These are phyloP conservation scores for Sander lucioperca DNA, from an alignment of 2,113 vertebrate species.

Conservation along the genomic window DNA sequence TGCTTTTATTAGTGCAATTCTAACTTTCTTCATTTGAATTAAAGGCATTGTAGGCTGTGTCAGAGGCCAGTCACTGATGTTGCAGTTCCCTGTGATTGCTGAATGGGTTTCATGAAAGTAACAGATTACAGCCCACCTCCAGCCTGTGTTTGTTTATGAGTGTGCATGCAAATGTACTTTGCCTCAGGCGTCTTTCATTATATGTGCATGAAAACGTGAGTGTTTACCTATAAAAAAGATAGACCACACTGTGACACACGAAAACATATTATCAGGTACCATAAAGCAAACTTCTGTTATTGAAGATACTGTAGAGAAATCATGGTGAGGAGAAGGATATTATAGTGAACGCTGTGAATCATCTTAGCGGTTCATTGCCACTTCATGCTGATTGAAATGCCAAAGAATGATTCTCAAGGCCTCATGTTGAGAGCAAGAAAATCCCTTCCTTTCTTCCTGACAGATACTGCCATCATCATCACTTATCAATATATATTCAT, in stretches of 20 bases:
- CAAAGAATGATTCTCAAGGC: constrained; percentile 55
- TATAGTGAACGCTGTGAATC: constrained; percentile 51
- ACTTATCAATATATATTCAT: constrained; percentile 8
- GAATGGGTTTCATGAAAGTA: constrained; percentile 11
- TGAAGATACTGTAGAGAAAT: constrained; percentile 28
- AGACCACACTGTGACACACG: constrained; percentile 20
- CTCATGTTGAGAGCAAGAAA: constrained; percentile 29
- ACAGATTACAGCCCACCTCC: constrained; percentile 33
- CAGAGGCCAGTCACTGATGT: not conserved
- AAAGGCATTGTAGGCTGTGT: not conserved
- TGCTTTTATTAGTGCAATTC: not conserved
- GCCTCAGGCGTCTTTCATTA: constrained; percentile 35
- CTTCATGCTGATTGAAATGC: constrained; percentile 74
- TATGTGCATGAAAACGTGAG: constrained; percentile 12
- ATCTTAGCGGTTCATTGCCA: constrained; percentile 38
- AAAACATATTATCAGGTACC: constrained; percentile 17
- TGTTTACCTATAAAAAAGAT: constrained; percentile 36
- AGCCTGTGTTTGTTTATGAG: constrained; percentile 39
- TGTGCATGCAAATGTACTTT: constrained; percentile 25
- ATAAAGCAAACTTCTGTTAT: constrained; percentile 16
- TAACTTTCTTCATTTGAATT: not conserved
- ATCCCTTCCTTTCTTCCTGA: constrained; percentile 20
- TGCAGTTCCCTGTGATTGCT: constrained; percentile 6
- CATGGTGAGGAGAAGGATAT: constrained; percentile 55
- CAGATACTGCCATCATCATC: constrained; percentile 8